phyloP scores from a whole-genome alignment of 1,140 invertebrate genomes.

The Papilio machaon region DNA sequence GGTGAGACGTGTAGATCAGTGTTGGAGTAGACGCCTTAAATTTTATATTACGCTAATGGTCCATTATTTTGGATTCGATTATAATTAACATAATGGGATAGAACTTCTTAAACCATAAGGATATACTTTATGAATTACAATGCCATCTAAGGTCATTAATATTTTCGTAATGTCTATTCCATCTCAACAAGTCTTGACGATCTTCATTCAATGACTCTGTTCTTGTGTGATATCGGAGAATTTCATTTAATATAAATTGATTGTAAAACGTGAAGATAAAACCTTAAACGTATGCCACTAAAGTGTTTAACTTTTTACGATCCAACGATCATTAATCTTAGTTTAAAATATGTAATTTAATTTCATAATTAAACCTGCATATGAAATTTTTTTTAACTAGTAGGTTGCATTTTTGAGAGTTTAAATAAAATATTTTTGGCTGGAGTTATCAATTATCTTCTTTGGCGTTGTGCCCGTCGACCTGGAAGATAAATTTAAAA shows the following conservation, averaged over 20 bases:
- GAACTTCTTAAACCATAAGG: neutral
- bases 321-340: no score
- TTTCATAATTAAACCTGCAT: neutral
- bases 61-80: neutral
- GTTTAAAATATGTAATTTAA: neutral
- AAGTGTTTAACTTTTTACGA: no score
- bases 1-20: neutral
- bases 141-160: no score
- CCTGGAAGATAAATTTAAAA: slow-evolving; percentile 35
- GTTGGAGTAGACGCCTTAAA: neutral
- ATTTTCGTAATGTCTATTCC: no score
- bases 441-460: slow-evolving; percentile 23
- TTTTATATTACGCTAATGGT: neutral
- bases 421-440: slow-evolving; percentile 8
- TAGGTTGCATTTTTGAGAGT: neutral
- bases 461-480: slow-evolving; percentile 23
- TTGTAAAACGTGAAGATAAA: no score
- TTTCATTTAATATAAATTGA: no score
- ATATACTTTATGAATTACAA: no score
- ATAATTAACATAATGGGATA: neutral
- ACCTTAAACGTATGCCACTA: no score
- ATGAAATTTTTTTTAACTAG: neutral
- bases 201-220: no score
- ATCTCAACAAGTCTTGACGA: no score
- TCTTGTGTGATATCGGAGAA: no score